Evolutionary conservation across 2,113 vertebrate species (phyloP), one percentile per base, ranked within the genome.

Genomic region (Festucalex cinctus): DNA sequence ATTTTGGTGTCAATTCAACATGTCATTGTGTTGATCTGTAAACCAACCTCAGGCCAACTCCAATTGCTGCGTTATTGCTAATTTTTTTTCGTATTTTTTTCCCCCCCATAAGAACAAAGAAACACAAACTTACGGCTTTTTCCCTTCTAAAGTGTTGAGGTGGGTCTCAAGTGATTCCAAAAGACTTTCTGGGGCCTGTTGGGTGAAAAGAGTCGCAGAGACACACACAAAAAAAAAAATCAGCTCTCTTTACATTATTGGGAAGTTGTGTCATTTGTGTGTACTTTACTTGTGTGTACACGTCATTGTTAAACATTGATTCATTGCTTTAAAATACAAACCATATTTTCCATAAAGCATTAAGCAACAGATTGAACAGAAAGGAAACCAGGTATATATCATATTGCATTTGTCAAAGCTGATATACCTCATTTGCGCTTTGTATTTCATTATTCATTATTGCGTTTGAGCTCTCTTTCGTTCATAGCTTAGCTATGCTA

Each of bases 141-240:
- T 99, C 73, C 97, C 97, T 90, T 99, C 97, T 87, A 99, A 90
- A n/a, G 94, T 98, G 88, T 97, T 98, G 79, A 99, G 93, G 85
- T 99, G 97, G 22, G 97, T 98, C 84, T 99, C 97, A 80, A 99
- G 92, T 48, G 97, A 98, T 87, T 97, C 95, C 91, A 99, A 93
- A 76, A 98, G 95, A 91, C 97, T 99, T 90, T 96, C 96, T 32
- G 97, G 97, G 85, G 96, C 96, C 97, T 99, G 83, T 1, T 75
- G 73, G 70, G 48, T 32, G 69, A 82, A 35, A 79, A 79, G 12
- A 75, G n/a, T 7, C 24, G 22, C 26, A 28, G 12, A 24, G n/a
- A 22, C 9, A 24, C 9, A 12, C 10, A 54, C 1, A 54, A 20
- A 14, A 54, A 9, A 28, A 32, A 7, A 13, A 22, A 28, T 16